Percentiles rank a stretch among this genome's conserved stretches.
phyloP scores from a whole-genome alignment of 2,888 invertebrate species.

The Galerucella nymphaeae region DNA sequence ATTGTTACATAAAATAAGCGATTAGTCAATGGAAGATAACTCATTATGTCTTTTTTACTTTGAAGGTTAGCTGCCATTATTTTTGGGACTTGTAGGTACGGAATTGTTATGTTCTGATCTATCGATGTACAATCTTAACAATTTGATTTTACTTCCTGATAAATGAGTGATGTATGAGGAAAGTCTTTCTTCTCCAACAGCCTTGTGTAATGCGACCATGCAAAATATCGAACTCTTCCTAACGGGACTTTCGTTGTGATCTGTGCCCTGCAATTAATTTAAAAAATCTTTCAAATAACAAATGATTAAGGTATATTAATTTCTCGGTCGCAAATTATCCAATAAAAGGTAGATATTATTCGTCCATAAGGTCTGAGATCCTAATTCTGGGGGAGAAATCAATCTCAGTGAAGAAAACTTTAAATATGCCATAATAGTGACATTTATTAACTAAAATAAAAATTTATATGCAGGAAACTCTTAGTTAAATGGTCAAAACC shows the following conservation, averaged over 20 bases:
- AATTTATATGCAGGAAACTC: too few species aligned
- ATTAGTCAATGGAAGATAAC: slow-evolving; percentile 15
- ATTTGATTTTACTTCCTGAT: slow-evolving; percentile 89
- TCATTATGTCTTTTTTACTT: slow-evolving; percentile 2
- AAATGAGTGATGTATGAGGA: slow-evolving; percentile 83
- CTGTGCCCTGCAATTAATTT: slow-evolving; percentile 78
- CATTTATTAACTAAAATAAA: too few species aligned
- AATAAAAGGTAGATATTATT: too few species aligned
- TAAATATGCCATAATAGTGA: too few species aligned
- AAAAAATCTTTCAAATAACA: slow-evolving; percentile 18
- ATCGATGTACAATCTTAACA: slow-evolving; percentile 83
- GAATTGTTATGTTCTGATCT: slow-evolving; percentile 67
- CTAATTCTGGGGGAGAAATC: too few species aligned
- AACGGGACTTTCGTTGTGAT: slow-evolving; percentile 91
- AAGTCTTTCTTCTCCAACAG: slow-evolving; percentile 87
- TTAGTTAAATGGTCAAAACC: too few species aligned
- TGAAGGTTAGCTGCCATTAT: slow-evolving; percentile 44
- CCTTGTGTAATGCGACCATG: slow-evolving; percentile 93
- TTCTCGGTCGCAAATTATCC: neutral
- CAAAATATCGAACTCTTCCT: slow-evolving; percentile 97
- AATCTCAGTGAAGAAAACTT: too few species aligned
- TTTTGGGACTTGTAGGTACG: slow-evolving; percentile 65
- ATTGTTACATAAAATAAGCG: slow-evolving; percentile 1
- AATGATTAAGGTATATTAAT: neutral
- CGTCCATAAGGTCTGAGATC: too few species aligned